phyloP scores from a whole-genome alignment of 2,797 vertebrate species.

The Lateolabrax maculatus region DNA sequence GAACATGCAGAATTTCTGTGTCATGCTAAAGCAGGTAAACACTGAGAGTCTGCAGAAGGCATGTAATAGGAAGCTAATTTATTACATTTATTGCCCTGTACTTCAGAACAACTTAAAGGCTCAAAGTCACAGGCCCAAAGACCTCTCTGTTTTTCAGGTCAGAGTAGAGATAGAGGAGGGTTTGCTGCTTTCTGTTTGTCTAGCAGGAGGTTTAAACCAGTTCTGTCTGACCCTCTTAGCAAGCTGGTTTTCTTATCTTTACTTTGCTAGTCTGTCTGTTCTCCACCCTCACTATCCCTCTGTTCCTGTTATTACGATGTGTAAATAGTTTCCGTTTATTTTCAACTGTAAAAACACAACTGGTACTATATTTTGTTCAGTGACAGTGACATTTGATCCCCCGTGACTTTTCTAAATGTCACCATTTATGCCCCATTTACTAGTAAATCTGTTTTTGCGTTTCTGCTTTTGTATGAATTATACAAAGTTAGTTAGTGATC shows the following conservation, averaged over 20 bases:
- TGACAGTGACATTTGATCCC: not conserved
- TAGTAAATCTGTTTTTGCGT: not conserved
- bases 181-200: constrained; percentile 8
- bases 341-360: constrained; percentile 3
- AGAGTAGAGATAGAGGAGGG: not conserved
- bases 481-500: not conserved
- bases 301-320: not conserved
- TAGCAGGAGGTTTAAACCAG: constrained; percentile 36
- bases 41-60: too few relatives aligned
- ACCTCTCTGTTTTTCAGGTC: too few relatives aligned
- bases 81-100: too few relatives aligned
- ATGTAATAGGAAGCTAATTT: too few relatives aligned
- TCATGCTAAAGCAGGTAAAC: too few relatives aligned
- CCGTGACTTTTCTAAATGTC: not conserved
- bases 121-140: not conserved
- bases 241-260: constrained; percentile 47
- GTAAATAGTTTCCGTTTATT: constrained; percentile 7
- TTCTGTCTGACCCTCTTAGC: constrained; percentile 12
- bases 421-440: not conserved
- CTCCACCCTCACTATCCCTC: constrained; percentile 44
- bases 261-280: not conserved
- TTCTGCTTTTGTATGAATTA: not conserved
- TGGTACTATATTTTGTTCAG: too few relatives aligned
- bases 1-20: too few relatives aligned
- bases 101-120: not conserved